A percentile compares a stretch with the other conserved stretches of the same genome.
Conservation (phyloP, 2,797 vertebrate genomes). For the Alfaro cultratus region DNA sequence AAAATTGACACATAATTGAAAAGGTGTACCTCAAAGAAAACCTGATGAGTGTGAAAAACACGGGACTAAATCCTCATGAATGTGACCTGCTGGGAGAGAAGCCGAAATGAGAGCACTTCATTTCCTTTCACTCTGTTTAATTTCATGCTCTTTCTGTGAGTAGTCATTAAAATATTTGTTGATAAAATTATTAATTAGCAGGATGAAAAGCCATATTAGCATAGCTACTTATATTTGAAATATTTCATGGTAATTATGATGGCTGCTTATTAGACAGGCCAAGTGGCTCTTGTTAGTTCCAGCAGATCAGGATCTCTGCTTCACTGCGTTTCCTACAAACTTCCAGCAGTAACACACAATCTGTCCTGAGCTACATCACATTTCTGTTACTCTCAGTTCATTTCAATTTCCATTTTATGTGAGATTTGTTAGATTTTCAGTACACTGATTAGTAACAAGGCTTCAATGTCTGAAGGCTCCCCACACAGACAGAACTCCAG, state of each 20-base stretch:
- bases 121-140: background rate
- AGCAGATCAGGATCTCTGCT: conserved; percentile 42
- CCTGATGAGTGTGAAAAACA: background rate
- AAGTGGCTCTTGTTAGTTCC: conserved; percentile 42
- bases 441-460: background rate
- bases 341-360: background rate
- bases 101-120: background rate
- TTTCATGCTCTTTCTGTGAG: background rate
- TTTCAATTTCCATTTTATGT: conserved; percentile 1
- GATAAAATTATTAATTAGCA: conserved; percentile 30
- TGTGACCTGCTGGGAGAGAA: background rate
- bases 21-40: background rate
- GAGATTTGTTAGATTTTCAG: background rate
- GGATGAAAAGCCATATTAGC: conserved; percentile 36
- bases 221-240: conserved; percentile 30
- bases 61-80: background rate
- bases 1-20: background rate
- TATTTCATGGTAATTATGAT: conserved; percentile 29
- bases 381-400: conserved; percentile 13
- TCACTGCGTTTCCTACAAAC: conserved; percentile 21
- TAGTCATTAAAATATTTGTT: conserved; percentile 6
- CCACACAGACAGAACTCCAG: background rate
- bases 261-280: conserved; percentile 28
- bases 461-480: conserved; percentile 38
- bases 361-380: conserved; percentile 11